Evolutionary conservation across 1,140 invertebrate genomes (phyloP).

Genomic region (Drosophila suzukii): DNA sequence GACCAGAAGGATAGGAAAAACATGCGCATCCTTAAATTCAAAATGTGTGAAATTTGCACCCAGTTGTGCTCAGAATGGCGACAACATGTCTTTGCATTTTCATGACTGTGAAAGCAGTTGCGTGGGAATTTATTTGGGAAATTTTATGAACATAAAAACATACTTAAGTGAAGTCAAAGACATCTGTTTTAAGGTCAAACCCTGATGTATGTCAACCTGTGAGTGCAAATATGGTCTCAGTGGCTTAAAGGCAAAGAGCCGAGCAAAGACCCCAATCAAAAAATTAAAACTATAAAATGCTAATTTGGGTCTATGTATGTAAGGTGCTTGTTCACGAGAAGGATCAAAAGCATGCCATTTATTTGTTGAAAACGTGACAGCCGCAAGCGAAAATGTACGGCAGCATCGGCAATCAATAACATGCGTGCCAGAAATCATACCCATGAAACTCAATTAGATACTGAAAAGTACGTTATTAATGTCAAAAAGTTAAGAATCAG

Average conservation of each 20-base stretch:
- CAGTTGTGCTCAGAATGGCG: slow-evolving; percentile 20
- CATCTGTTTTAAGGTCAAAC: slow-evolving; percentile 15
- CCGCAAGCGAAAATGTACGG: slow-evolving; percentile 55
- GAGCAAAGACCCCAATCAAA: slow-evolving; percentile 24
- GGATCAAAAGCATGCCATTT: background rate
- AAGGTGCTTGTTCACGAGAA: slow-evolving; percentile 16
- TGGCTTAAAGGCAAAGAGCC: background rate
- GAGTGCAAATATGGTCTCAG: background rate
- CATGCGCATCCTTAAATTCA: slow-evolving; percentile 30
- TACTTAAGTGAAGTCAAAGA: background rate
- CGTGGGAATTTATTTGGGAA: slow-evolving; percentile 61
- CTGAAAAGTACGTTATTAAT: slow-evolving; percentile 64
- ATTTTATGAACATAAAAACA: slow-evolving; percentile 7
- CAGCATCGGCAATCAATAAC: slow-evolving; percentile 45
- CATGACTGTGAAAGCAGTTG: background rate
- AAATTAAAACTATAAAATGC: slow-evolving; percentile 17
- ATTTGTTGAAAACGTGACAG: slow-evolving; percentile 57
- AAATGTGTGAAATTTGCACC: slow-evolving; percentile 61
- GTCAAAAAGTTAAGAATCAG: slow-evolving; percentile 49
- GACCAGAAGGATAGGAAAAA: slow-evolving; percentile 60
- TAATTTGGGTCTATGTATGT: background rate
- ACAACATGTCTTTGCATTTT: slow-evolving; percentile 45
- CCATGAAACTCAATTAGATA: slow-evolving; percentile 54
- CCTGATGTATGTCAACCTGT: background rate
- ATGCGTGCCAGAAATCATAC: slow-evolving; percentile 51